Conservation (phyloP, 2,797 vertebrate species). For the Cryptoprocta ferox region DNA sequence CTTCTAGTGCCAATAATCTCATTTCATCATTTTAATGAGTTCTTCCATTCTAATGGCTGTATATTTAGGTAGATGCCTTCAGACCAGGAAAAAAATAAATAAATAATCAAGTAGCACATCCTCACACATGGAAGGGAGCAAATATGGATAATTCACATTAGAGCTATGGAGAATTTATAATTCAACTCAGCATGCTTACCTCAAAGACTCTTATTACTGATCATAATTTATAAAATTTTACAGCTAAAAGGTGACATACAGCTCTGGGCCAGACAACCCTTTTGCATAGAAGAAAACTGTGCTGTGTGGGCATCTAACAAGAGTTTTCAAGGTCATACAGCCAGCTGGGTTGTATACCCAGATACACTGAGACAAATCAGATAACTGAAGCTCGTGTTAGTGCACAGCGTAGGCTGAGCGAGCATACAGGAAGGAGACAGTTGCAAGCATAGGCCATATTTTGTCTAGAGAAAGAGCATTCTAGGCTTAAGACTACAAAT, state of each 20-base stretch:
- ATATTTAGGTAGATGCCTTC: neutral
- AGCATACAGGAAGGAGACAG: neutral
- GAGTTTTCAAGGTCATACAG: neutral
- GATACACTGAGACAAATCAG: neutral
- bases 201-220: neutral
- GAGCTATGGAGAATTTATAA: constrained; percentile 45
- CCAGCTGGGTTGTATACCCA: neutral
- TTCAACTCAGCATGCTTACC: constrained; percentile 43
- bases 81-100: neutral
- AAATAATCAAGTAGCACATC: neutral
- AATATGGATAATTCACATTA: neutral
- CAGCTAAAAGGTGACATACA: neutral
- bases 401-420: neutral
- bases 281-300: neutral
- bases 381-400: neutral
- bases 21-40: constrained; percentile 19
- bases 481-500: neutral
- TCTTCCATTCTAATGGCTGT: neutral
- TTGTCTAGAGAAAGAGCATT: neutral
- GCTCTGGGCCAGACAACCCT: neutral
- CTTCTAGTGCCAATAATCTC: neutral
- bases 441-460: neutral
- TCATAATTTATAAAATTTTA: neutral
- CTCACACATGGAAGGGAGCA: neutral
- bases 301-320: neutral